These are phyloP conservation scores for Zaprionus capensis DNA, from an alignment of 1,140 invertebrate species.

Conservation along the genomic window DNA sequence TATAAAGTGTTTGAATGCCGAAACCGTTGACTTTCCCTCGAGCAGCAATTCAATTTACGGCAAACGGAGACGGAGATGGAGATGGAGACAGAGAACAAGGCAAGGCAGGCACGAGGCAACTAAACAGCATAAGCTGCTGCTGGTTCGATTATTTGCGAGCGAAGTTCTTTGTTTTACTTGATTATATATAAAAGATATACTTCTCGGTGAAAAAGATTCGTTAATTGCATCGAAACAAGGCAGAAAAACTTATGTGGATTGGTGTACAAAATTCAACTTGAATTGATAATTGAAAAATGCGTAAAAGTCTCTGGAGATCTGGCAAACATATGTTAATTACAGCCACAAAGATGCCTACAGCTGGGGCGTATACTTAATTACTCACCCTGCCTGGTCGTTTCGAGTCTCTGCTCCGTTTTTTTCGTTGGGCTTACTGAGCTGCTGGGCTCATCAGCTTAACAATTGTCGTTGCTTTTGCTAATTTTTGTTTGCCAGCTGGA, in stretches of 20 bases:
- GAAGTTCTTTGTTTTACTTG: background rate
- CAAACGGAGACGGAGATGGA: background rate
- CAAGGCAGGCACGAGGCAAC: background rate
- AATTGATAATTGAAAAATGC: background rate
- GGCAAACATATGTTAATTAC: background rate
- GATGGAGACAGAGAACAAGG: conserved; percentile 11
- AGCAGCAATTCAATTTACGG: conserved; percentile 67
- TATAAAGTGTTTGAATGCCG: conserved; percentile 72
- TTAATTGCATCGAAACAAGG: background rate
- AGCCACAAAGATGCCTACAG: background rate
- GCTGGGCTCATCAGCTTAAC: conserved; percentile 36
- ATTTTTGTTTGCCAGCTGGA: conserved; percentile 45
- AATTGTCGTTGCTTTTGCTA: conserved; percentile 40
- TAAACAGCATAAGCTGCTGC: background rate
- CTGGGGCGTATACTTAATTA: background rate
- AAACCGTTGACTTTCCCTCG: conserved; percentile 63
- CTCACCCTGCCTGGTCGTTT: background rate
- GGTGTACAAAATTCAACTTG: too few species aligned
- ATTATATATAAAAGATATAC: background rate
- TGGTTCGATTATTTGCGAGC: background rate
- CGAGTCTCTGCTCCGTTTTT: background rate
- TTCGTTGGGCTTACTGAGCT: background rate
- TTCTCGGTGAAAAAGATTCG: fast-evolving
- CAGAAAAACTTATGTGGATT: too few species aligned
- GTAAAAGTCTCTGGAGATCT: background rate